These are phyloP conservation scores for Nestor notabilis DNA, from an alignment of 2,113 vertebrate genomes.

Conservation along the genomic window DNA sequence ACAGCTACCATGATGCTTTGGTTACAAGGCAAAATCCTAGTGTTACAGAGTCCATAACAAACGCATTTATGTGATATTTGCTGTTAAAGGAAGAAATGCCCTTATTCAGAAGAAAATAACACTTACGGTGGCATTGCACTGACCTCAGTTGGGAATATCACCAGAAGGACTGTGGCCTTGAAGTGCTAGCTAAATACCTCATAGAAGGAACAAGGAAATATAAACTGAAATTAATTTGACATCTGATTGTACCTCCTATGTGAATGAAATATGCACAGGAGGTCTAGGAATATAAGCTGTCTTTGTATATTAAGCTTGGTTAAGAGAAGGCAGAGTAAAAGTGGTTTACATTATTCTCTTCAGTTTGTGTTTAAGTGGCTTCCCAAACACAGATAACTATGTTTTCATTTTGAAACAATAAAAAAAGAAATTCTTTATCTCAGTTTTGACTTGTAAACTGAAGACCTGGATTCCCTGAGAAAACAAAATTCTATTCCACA, in stretches of 20 bases:
- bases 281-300: not conserved
- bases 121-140: not conserved
- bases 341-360: not conserved
- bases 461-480: not conserved
- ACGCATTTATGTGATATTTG: not conserved
- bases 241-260: not conserved
- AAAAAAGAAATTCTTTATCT: not conserved
- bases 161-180: not conserved
- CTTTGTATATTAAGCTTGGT: not conserved
- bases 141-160: not conserved
- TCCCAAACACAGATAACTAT: not conserved
- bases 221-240: not conserved
- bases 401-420: not conserved
- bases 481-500: not conserved
- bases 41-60: not conserved
- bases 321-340: not conserved
- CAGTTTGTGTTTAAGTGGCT: not conserved
- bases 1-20: not conserved
- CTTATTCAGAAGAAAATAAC: not conserved
- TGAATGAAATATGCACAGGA: not conserved
- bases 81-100: not conserved
- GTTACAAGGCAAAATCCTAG: not conserved
- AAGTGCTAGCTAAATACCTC: not conserved
- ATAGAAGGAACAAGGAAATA: not conserved
- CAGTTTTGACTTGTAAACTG: not conserved